Evolutionary conservation across 1,140 invertebrate genomes (phyloP).

Genomic region (Caenorhabditis tropicalis): DNA sequence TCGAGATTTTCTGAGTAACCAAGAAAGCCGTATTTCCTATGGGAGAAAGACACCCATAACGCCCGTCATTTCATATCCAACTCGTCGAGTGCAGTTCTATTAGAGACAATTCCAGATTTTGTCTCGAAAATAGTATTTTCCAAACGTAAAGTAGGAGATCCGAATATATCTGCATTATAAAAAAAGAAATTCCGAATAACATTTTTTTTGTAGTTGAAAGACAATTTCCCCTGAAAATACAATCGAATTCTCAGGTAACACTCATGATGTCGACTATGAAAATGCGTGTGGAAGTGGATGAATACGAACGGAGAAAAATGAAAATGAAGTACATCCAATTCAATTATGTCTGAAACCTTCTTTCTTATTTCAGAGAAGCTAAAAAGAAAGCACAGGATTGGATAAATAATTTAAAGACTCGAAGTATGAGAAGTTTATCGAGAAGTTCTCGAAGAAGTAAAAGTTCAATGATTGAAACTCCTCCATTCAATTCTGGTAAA

Average conservation of each 20-base stretch:
- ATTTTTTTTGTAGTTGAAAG: conserved; percentile 3
- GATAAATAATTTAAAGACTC: conserved; percentile 21
- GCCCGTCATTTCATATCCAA: too few species aligned
- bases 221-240: neutral
- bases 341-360: neutral
- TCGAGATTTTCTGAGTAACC: too few species aligned
- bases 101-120: too few species aligned
- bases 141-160: neutral
- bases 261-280: conserved; percentile 34
- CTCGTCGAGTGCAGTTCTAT: too few species aligned
- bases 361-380: neutral
- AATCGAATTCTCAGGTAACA: conserved; percentile 1
- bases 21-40: too few species aligned
- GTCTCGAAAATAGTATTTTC: too few species aligned
- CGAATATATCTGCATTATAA: neutral
- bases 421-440: conserved; percentile 16
- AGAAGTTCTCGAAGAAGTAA: conserved; percentile 26
- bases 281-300: conserved; percentile 36
- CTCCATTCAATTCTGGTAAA: neutral
- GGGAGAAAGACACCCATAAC: too few species aligned
- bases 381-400: conserved; percentile 31
- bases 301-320: conserved; percentile 16
- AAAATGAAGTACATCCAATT: conserved; percentile 1
- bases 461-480: neutral
- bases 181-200: neutral